Evolutionary conservation across 2,888 invertebrate species (phyloP).

Genomic region (Drosophila setosimentum): DNA sequence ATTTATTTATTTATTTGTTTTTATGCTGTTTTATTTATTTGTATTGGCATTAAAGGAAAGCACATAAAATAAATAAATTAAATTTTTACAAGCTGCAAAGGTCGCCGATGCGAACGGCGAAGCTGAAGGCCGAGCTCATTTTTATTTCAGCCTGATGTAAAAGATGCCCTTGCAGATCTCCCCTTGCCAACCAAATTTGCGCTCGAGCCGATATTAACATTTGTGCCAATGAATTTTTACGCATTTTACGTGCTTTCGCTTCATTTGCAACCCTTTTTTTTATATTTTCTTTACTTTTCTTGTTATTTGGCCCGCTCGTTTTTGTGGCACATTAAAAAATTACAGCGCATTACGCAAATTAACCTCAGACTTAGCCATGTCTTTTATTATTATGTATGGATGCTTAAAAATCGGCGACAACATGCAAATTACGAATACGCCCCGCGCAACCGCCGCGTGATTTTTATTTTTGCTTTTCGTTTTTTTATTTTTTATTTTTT

Average conservation of each 20-base stretch:
- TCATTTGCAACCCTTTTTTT: constrained; percentile 59
- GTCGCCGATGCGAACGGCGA: constrained; percentile 46
- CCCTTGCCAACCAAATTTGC: constrained; percentile 1
- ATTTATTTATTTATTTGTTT: constrained; percentile 11
- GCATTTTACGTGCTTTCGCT: constrained; percentile 56
- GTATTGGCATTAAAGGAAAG: constrained; percentile 54
- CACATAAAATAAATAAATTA: constrained; percentile 64
- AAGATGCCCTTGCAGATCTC: neutral
- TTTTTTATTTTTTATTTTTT: neutral
- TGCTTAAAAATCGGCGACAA: constrained; percentile 22
- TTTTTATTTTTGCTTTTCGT: constrained; percentile 8
- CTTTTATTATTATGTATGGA: constrained; percentile 48
- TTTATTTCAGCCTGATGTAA: constrained; percentile 50
- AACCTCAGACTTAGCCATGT: constrained; percentile 78
- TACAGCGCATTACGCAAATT: constrained; percentile 79
- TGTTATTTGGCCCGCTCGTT: constrained; percentile 32
- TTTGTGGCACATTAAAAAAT: constrained; percentile 73
- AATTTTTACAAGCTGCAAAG: constrained; percentile 60
- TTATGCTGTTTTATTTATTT: constrained; percentile 50
- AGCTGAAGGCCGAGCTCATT: constrained; percentile 63
- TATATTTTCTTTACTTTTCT: constrained; percentile 13
- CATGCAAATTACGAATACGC: constrained; percentile 51
- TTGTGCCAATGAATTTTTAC: constrained; percentile 71
- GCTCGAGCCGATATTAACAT: constrained; percentile 36
- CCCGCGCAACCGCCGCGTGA: constrained; percentile 25